Evolutionary conservation across 2,113 vertebrate species (phyloP).

Genomic region (Callithrix jacchus): DNA sequence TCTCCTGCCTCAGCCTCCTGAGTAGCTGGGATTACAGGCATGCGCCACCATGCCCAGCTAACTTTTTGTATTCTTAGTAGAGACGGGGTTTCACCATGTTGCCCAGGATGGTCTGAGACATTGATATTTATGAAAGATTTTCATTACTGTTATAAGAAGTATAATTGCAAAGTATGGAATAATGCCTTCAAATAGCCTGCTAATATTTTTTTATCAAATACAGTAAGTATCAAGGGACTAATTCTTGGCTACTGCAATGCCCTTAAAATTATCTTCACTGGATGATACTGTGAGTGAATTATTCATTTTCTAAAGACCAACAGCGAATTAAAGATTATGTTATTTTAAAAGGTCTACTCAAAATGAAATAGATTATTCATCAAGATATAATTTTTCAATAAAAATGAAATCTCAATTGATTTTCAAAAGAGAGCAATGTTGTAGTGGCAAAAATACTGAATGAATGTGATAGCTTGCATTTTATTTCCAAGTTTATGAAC

Average conservation of each 20-base stretch:
- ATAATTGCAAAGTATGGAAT: constrained; percentile 25
- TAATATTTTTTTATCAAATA: not conserved
- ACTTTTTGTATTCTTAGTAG: too few species aligned
- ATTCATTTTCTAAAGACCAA: not conserved
- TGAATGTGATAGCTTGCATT: not conserved
- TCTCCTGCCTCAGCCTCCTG: too few species aligned
- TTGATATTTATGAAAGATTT: not conserved
- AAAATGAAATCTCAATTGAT: not conserved
- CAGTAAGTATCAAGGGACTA: not conserved
- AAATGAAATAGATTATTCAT: not conserved
- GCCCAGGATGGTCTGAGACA: too few species aligned
- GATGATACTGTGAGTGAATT: not conserved
- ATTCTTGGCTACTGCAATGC: not conserved
- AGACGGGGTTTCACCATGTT: too few species aligned
- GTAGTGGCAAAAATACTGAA: not conserved
- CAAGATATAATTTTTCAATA: not conserved
- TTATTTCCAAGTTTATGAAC: not conserved
- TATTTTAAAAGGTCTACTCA: not conserved
- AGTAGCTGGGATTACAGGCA: too few species aligned
- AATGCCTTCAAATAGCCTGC: not conserved
- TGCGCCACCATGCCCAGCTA: too few species aligned
- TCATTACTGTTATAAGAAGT: not conserved
- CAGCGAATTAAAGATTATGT: not conserved
- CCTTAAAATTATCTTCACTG: not conserved
- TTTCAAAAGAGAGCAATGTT: not conserved